Conservation (phyloP, 2,888 invertebrate species). For the Eudemis profundana region DNA sequence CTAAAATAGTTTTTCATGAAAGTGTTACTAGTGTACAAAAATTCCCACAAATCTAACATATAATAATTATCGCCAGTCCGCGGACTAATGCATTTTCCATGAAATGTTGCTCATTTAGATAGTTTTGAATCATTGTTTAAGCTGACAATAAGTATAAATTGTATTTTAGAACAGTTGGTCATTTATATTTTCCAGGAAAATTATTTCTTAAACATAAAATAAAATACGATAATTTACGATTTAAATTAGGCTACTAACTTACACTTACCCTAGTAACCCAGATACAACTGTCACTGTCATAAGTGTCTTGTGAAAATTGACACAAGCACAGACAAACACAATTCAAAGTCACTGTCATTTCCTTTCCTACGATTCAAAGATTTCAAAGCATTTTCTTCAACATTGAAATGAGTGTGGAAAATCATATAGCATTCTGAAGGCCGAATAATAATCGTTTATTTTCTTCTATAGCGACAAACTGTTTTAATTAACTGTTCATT, state of each 20-base stretch:
- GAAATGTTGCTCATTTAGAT: too few relatives aligned
- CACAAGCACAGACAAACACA: slow-evolving; percentile 1
- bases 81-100: neutral
- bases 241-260: too few relatives aligned
- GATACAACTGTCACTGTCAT: neutral
- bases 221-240: too few relatives aligned
- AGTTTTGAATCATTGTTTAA: too few relatives aligned
- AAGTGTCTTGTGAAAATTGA: too few relatives aligned
- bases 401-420: slow-evolving; percentile 24
- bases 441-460: neutral
- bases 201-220: neutral
- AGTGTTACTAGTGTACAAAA: neutral
- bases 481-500: neutral
- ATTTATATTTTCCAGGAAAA: neutral
- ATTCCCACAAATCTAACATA: neutral
- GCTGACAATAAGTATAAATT: too few relatives aligned
- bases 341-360: slow-evolving; percentile 14
- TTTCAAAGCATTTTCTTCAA: slow-evolving; percentile 9
- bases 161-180: too few relatives aligned
- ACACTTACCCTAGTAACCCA: neutral
- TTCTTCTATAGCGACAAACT: neutral
- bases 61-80: neutral
- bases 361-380: neutral
- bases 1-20: neutral
- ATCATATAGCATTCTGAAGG: slow-evolving; percentile 21